phyloP scores from a whole-genome alignment of 2,888 invertebrate genomes.

The Unio delphinus region DNA sequence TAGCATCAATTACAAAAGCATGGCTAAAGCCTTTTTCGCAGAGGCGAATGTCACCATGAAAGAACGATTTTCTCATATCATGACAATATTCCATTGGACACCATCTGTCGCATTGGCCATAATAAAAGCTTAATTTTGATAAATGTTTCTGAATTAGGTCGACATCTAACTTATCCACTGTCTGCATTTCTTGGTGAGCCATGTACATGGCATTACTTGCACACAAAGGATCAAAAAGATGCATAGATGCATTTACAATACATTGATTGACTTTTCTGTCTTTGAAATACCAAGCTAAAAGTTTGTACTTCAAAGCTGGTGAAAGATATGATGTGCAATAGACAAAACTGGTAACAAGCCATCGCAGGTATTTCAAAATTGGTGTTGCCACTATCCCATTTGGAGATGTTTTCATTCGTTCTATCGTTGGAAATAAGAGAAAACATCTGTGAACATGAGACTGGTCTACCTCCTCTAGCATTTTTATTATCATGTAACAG shows the following conservation, averaged over 20 bases:
- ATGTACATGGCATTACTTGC: slow-evolving; percentile 56
- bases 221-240: slow-evolving; percentile 64
- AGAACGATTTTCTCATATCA: slow-evolving; percentile 77
- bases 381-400: slow-evolving; percentile 82
- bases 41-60: slow-evolving; percentile 77
- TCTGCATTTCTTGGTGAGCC: slow-evolving; percentile 80
- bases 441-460: slow-evolving; percentile 71
- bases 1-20: slow-evolving; percentile 82
- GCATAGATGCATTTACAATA: slow-evolving; percentile 60
- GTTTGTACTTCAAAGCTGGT: slow-evolving; percentile 42
- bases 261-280: slow-evolving; percentile 55
- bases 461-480: slow-evolving; percentile 75
- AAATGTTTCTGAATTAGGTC: slow-evolving; percentile 76
- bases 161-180: slow-evolving; percentile 79
- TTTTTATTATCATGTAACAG: slow-evolving; percentile 84
- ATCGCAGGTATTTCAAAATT: slow-evolving; percentile 74
- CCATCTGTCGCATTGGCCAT: slow-evolving; percentile 87
- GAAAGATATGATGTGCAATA: slow-evolving; percentile 59
- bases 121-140: slow-evolving; percentile 84
- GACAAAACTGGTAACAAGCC: slow-evolving; percentile 61
- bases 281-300: slow-evolving; percentile 63
- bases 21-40: slow-evolving; percentile 80
- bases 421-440: slow-evolving; percentile 89
- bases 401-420: slow-evolving; percentile 83
- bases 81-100: slow-evolving; percentile 82